phyloP scores from a whole-genome alignment of 2,797 vertebrate genomes.

The Pipistrellus pygmaeus region DNA sequence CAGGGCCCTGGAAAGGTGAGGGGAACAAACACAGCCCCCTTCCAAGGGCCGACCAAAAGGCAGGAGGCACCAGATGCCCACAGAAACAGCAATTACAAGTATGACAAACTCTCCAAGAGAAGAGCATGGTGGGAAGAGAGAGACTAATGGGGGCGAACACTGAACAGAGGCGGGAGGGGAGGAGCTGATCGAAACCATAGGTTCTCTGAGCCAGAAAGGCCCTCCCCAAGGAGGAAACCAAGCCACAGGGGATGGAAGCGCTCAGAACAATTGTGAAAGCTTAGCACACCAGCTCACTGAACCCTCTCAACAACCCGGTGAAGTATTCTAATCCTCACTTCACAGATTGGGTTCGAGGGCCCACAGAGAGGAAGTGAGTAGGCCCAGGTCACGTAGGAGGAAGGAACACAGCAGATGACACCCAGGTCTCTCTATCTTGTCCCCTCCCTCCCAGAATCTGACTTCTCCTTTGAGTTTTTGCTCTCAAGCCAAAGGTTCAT shows the following conservation, averaged over 20 bases:
- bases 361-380: slow-evolving; percentile 55
- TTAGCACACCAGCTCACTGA: not conserved
- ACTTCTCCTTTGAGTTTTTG: slow-evolving; percentile 35
- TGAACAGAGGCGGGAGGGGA: not conserved
- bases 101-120: not conserved
- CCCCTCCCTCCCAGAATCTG: not conserved
- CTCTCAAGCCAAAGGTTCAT: not conserved
- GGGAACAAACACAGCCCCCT: not conserved
- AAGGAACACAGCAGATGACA: not conserved
- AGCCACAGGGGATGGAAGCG: not conserved
- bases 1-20: fast-evolving
- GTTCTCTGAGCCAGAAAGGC: not conserved
- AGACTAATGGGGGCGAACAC: fast-evolving
- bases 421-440: not conserved
- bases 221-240: not conserved
- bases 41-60: too few relatives aligned
- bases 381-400: slow-evolving; percentile 38
- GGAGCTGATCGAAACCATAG: not conserved
- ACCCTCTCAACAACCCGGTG: not conserved
- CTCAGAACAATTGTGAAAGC: not conserved
- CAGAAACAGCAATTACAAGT: not conserved
- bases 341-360: not conserved
- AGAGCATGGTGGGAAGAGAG: not conserved
- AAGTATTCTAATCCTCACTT: not conserved
- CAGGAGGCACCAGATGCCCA: not conserved